A percentile compares a stretch with the other conserved stretches of the same genome.
These are phyloP conservation scores for Dryobota labecula DNA, from an alignment of 2,888 invertebrate species.

Conservation along the genomic window DNA sequence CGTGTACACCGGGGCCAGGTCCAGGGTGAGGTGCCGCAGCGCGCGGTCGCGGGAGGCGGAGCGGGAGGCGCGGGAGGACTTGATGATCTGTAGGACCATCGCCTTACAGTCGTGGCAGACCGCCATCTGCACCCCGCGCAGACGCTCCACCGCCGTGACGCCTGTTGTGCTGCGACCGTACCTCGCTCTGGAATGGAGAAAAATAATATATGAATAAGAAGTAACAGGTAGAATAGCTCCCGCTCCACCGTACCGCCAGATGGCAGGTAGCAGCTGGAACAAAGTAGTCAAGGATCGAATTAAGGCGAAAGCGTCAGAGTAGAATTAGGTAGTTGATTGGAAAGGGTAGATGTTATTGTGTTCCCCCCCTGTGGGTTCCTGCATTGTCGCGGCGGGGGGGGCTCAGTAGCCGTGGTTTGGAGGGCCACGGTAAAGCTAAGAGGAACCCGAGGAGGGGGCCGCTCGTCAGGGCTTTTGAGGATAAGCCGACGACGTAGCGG, in stretches of 20 bases:
- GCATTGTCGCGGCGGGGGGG: too few relatives aligned
- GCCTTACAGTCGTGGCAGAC: constrained; percentile 98
- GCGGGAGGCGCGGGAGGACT: constrained; percentile 95
- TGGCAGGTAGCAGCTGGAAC: neutral
- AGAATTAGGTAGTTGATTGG: too few relatives aligned
- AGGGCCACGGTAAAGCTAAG: too few relatives aligned
- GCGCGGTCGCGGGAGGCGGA: constrained; percentile 96
- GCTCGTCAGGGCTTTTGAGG: too few relatives aligned
- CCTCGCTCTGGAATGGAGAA: constrained; percentile 86
- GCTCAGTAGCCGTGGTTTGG: too few relatives aligned
- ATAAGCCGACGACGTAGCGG: too few relatives aligned
- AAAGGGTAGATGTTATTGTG: too few relatives aligned
- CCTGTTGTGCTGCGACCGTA: constrained; percentile 91
- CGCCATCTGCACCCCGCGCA: constrained; percentile 95
- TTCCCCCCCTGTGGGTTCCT: too few relatives aligned
- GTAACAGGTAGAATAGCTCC: too few relatives aligned
- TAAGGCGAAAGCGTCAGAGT: too few relatives aligned
- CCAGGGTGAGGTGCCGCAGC: constrained; percentile 94
- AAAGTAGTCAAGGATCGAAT: neutral
- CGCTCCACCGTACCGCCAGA: too few relatives aligned
- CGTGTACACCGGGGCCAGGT: constrained; percentile 95
- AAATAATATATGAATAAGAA: accelerated
- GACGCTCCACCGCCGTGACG: constrained; percentile 90
- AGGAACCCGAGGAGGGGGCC: too few relatives aligned
- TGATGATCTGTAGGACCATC: constrained; percentile 98